Percentiles rank a stretch among this genome's conserved stretches.
phyloP scores from a whole-genome alignment of 2,113 vertebrate genomes.

The Corynorhinus townsendii region DNA sequence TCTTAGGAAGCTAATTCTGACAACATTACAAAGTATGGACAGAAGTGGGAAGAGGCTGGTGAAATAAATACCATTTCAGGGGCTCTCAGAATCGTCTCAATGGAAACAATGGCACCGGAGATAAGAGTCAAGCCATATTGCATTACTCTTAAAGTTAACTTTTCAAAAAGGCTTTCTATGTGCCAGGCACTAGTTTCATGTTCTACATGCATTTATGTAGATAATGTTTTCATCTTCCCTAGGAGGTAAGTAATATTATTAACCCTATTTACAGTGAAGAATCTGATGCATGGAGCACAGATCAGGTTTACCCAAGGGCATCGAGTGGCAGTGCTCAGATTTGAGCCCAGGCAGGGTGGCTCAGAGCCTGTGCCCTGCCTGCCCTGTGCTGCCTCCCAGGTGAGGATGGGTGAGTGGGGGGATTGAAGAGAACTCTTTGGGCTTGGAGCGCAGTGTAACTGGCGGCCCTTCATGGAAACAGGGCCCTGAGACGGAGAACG shows the following conservation, averaged over 20 bases:
- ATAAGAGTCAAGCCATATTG: neutral
- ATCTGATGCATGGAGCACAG: neutral
- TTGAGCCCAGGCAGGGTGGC: neutral
- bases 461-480: neutral
- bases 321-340: no score
- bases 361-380: neutral
- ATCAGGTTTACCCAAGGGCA: neutral
- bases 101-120: neutral
- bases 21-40: neutral
- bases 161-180: neutral
- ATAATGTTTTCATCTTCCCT: neutral
- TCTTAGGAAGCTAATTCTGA: conserved; percentile 12
- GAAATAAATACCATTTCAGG: neutral
- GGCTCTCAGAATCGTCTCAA: neutral
- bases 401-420: neutral
- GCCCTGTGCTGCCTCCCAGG: neutral
- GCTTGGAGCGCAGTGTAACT: neutral
- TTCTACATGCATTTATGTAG: neutral
- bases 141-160: neutral
- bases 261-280: neutral
- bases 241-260: neutral
- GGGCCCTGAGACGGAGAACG: neutral
- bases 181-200: neutral
- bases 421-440: neutral
- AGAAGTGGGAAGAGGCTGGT: neutral